These are phyloP conservation scores for Gasterosteus aculeatus DNA, from an alignment of 2,113 vertebrate genomes.

Conservation along the genomic window DNA sequence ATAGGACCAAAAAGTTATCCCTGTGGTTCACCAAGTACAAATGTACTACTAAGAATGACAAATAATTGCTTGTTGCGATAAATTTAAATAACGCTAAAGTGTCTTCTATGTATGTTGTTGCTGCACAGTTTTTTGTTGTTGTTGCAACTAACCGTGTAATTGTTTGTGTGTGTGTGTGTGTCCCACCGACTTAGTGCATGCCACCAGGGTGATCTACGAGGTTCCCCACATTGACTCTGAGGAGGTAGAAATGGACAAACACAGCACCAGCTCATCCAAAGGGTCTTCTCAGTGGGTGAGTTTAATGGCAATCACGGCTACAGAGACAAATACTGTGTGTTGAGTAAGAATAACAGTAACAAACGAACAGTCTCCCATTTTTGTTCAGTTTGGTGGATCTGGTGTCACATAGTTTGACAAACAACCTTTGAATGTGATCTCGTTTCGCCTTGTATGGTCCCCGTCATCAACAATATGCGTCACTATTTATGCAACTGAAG, in stretches of 20 bases:
- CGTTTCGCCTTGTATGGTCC: too few relatives aligned
- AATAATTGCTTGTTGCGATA: background rate
- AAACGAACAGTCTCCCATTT: background rate
- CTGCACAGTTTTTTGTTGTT: background rate
- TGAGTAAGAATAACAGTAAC: background rate
- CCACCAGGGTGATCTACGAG: constrained; percentile 68
- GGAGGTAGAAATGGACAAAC: constrained; percentile 50
- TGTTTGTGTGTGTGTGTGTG: constrained; percentile 12
- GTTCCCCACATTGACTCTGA: constrained; percentile 63
- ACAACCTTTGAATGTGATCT: background rate
- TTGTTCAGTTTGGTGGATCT: background rate
- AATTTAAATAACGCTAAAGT: background rate
- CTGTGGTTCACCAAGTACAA: rapidly evolving
- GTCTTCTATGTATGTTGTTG: background rate
- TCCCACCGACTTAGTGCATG: constrained; percentile 13
- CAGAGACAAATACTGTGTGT: background rate
- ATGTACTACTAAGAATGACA: background rate
- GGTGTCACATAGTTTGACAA: background rate
- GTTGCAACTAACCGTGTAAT: background rate
- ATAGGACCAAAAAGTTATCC: rapidly evolving
- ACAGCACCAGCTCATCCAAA: constrained; percentile 62
- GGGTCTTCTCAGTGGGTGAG: constrained; percentile 73
- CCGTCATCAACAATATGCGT: too few relatives aligned
- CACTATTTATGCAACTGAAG: too few relatives aligned
- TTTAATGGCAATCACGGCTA: background rate